Evolutionary conservation across 2,797 vertebrate genomes (phyloP).

Genomic region (Margarornis squamiger): DNA sequence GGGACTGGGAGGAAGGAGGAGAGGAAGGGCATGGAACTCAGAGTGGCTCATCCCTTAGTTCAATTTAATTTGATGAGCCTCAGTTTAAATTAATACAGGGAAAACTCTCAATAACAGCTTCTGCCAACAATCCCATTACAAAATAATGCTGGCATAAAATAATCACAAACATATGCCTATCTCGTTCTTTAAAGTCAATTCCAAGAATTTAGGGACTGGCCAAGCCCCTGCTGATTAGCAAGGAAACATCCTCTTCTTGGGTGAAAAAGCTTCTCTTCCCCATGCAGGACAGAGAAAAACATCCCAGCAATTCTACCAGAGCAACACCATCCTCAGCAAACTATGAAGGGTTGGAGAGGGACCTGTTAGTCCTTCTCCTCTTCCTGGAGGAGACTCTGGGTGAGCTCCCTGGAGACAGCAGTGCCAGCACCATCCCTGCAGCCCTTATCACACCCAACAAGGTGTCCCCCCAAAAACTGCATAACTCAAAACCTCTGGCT

Average conservation of each 20-base stretch:
- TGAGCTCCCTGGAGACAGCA: rapidly evolving
- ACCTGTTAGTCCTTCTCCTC: neutral
- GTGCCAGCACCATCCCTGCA: rapidly evolving
- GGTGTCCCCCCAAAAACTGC: neutral
- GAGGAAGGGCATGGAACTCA: neutral
- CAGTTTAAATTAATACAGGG: neutral
- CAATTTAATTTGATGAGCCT: constrained; percentile 4
- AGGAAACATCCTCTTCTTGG: neutral
- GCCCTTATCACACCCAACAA: neutral
- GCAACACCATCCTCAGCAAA: neutral
- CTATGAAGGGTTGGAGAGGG: neutral
- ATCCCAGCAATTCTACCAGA: neutral
- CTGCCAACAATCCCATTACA: constrained; percentile 16
- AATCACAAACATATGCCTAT: constrained; percentile 1
- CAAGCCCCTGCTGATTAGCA: neutral
- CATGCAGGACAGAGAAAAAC: neutral
- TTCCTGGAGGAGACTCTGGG: neutral
- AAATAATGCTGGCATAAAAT: neutral
- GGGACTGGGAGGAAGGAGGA: neutral
- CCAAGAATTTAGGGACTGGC: neutral
- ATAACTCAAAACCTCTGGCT: neutral
- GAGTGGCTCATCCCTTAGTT: neutral
- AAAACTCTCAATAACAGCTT: neutral
- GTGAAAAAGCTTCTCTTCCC: neutral
- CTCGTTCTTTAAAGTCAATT: neutral